phyloP scores from a whole-genome alignment of 92 coral and sea anemone species.

The Ricordea florida region DNA sequence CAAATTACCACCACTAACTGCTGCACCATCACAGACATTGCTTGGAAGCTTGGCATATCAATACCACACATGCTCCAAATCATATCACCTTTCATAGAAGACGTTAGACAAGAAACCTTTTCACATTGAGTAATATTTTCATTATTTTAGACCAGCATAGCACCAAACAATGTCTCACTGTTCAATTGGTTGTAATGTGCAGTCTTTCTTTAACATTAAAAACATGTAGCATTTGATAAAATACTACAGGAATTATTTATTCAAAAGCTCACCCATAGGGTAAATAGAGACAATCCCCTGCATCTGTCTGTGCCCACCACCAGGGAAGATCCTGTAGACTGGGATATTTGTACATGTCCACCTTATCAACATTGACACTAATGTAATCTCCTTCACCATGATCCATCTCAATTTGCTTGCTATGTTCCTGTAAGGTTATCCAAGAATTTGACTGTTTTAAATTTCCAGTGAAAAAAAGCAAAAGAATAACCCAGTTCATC shows the following conservation, averaged over 20 bases:
- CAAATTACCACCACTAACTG: too few species aligned
- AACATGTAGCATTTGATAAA: not conserved
- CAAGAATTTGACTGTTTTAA: not conserved
- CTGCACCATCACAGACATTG: too few species aligned
- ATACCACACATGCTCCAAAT: too few species aligned
- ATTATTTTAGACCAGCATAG: too few species aligned
- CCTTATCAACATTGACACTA: constrained; percentile 89
- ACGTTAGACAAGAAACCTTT: too few species aligned
- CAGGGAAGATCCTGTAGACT: constrained; percentile 80
- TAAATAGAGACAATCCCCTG: constrained; percentile 91
- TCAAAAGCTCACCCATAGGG: constrained; percentile 84
- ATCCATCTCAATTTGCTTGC: constrained; percentile 74
- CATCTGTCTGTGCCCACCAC: constrained; percentile 83
- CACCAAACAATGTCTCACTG: too few species aligned
- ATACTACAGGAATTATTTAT: not conserved
- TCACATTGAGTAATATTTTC: too few species aligned
- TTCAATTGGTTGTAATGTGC: too few species aligned
- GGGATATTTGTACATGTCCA: constrained; percentile 84
- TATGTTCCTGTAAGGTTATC: constrained; percentile 57
- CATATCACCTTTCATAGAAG: too few species aligned
- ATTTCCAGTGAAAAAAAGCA: not conserved
- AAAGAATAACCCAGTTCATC: too few species aligned
- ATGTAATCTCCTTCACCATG: constrained; percentile 93
- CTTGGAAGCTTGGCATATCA: too few species aligned
- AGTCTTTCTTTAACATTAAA: too few species aligned